Evolutionary conservation across 2,888 invertebrate genomes (phyloP).

Genomic region (Erebia ligea): DNA sequence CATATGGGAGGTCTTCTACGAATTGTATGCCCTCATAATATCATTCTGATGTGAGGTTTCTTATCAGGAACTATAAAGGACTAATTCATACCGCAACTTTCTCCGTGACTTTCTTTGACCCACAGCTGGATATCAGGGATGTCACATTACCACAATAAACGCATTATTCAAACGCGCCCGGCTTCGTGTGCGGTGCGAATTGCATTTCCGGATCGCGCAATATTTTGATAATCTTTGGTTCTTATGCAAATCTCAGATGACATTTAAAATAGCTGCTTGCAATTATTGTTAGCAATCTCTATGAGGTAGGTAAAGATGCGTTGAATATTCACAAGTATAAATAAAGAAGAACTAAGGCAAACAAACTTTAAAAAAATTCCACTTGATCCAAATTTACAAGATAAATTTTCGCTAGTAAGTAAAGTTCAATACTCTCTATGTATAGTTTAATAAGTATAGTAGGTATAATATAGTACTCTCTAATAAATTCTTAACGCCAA

Average conservation of each 20-base stretch:
- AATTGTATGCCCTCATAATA: background rate
- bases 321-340: no score
- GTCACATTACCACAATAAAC: background rate
- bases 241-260: background rate
- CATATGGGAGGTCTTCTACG: background rate
- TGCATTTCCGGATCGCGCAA: background rate
- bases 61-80: constrained; percentile 12
- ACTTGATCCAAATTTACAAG: no score
- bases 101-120: constrained; percentile 20
- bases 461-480: no score
- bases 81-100: background rate
- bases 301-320: background rate
- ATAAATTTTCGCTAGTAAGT: no score
- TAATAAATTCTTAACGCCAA: no score
- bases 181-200: background rate
- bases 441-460: no score
- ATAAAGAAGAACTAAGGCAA: no score
- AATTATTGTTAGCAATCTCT: no score
- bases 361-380: no score
- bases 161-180: constrained; percentile 9
- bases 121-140: constrained; percentile 1
- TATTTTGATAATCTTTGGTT: constrained; percentile 3
- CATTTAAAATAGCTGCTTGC: no score
- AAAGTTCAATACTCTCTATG: no score
- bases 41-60: background rate